Evolutionary conservation across 2,113 vertebrate species (phyloP).

Genomic region (Oxyruncus cristatus): DNA sequence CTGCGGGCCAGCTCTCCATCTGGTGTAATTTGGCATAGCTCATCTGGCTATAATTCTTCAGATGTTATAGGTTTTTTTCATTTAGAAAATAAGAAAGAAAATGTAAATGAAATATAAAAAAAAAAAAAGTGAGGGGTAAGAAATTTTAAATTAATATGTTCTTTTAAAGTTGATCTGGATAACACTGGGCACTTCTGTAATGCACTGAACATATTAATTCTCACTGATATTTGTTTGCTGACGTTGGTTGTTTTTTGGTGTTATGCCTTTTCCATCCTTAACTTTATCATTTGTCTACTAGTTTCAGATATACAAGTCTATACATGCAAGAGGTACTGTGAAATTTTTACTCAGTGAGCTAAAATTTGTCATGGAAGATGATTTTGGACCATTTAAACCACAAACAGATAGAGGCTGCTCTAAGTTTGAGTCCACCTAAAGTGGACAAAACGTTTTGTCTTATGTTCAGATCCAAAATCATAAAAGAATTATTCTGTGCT

Average conservation of each 20-base stretch:
- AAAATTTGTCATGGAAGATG: neutral
- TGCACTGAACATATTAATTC: neutral
- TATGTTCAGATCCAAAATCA: neutral
- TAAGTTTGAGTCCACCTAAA: neutral
- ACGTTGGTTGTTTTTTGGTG: neutral
- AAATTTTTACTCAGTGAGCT: neutral
- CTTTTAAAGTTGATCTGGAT: neutral
- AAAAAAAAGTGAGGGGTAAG: neutral
- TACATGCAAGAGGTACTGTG: neutral
- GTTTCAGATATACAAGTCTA: neutral
- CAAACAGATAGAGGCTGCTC: neutral
- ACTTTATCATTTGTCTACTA: neutral
- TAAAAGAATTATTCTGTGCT: neutral
- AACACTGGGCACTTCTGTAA: neutral
- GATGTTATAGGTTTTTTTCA: neutral
- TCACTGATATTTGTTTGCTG: neutral
- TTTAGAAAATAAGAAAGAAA: neutral
- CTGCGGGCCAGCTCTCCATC: constrained; percentile 49
- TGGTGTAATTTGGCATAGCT: constrained; percentile 46
- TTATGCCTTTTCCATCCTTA: neutral
- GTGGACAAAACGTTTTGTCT: neutral
- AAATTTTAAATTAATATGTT: neutral
- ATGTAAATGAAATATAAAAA: neutral
- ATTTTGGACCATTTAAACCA: neutral
- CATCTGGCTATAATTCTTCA: constrained; percentile 27